Evolutionary conservation across 2,888 invertebrate species (phyloP).

Genomic region (Dynastes hyllus): DNA sequence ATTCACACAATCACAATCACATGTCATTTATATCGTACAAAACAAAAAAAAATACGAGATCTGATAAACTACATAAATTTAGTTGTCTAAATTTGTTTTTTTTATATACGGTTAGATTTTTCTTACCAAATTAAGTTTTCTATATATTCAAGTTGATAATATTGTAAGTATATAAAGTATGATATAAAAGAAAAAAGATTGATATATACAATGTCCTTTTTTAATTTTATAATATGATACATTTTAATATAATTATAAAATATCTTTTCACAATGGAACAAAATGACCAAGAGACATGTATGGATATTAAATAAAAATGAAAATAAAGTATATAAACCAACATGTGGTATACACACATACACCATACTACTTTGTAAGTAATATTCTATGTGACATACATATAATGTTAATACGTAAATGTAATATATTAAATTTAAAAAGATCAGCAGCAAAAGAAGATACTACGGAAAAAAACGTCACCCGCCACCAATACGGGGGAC

Average conservation of each 20-base stretch:
- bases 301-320: constrained; percentile 33
- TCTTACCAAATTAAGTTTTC: constrained; percentile 18
- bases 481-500: constrained; percentile 18
- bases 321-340: constrained; percentile 51
- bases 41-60: background rate
- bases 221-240: constrained; percentile 58
- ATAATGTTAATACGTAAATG: constrained; percentile 64
- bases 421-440: constrained; percentile 57
- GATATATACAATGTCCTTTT: constrained; percentile 56
- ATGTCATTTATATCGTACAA: constrained; percentile 34
- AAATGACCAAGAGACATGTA: constrained; percentile 45
- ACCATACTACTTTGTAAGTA: constrained; percentile 58
- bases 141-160: constrained; percentile 26
- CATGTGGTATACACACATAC: constrained; percentile 59
- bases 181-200: constrained; percentile 36
- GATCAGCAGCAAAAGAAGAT: constrained; percentile 33
- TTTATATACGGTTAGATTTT: background rate
- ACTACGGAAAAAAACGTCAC: constrained; percentile 26
- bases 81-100: background rate
- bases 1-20: constrained; percentile 16
- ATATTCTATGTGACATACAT: constrained; percentile 61
- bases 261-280: constrained; percentile 54
- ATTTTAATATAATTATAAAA: constrained; percentile 35
- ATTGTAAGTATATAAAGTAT: constrained; percentile 53
- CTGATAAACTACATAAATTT: background rate